Percentiles rank a stretch among this genome's conserved stretches.
phyloP scores from a whole-genome alignment of 2,113 vertebrate species.

The Aldabrachelys gigantea region DNA sequence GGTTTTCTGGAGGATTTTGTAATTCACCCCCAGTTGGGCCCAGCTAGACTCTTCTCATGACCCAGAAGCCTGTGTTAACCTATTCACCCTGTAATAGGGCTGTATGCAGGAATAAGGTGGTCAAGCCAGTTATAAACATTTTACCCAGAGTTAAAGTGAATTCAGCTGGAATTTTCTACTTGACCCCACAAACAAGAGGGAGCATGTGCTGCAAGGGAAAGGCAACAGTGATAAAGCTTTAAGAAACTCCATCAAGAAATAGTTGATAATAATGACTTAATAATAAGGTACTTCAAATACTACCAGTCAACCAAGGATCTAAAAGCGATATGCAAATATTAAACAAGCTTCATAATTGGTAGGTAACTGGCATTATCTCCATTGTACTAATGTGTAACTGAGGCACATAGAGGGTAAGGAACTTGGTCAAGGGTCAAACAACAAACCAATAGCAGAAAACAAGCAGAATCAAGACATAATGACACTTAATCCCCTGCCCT shows the following conservation, averaged over 20 bases:
- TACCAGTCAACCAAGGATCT: neutral
- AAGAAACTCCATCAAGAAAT: conserved; percentile 12
- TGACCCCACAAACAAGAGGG: neutral
- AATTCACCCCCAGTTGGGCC: neutral
- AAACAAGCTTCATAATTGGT: neutral
- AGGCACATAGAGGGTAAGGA: neutral
- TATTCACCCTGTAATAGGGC: neutral
- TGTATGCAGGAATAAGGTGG: neutral
- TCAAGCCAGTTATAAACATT: neutral
- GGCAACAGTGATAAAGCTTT: neutral
- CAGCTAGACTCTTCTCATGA: neutral
- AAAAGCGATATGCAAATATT: neutral
- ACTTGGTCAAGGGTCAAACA: neutral
- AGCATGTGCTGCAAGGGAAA: neutral
- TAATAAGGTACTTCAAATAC: neutral
- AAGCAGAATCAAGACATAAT: neutral
- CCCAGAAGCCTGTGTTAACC: neutral
- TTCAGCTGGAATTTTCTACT: neutral
- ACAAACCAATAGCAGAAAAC: neutral
- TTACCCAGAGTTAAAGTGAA: neutral
- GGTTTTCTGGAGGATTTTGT: neutral
- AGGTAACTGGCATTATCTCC: neutral
- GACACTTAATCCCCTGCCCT: neutral
- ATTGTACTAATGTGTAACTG: neutral
- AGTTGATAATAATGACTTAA: neutral